These are phyloP conservation scores for Ptychoptera contaminata DNA, from an alignment of 2,888 invertebrate species.

Conservation along the genomic window DNA sequence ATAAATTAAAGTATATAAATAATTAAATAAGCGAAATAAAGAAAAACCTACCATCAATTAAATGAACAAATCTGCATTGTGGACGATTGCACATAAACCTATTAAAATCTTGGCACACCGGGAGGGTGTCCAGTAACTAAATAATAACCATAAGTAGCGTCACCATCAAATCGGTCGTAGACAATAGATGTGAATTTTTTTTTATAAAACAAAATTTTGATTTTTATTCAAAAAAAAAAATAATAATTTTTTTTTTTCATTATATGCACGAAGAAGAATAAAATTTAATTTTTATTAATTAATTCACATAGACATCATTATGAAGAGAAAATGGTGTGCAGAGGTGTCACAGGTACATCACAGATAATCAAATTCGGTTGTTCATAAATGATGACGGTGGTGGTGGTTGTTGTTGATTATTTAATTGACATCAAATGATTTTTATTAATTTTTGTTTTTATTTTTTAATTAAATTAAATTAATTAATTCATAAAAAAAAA, in stretches of 20 bases:
- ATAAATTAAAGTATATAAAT: not conserved
- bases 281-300: too few relatives aligned
- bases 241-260: too few relatives aligned
- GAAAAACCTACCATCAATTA: constrained; percentile 75
- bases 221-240: not conserved
- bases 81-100: constrained; percentile 90
- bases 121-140: constrained; percentile 99
- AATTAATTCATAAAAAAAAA: not conserved
- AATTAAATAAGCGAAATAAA: not conserved
- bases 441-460: too few relatives aligned
- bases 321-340: too few relatives aligned
- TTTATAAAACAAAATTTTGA: not conserved
- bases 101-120: constrained; percentile 99
- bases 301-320: too few relatives aligned
- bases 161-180: not conserved
- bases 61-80: constrained; percentile 97
- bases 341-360: too few relatives aligned
- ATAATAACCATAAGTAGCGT: constrained; percentile 27
- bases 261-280: too few relatives aligned
- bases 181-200: not conserved
- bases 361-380: too few relatives aligned
- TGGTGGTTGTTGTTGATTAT: too few relatives aligned
- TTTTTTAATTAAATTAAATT: not conserved
- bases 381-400: too few relatives aligned
- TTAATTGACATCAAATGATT: too few relatives aligned